Evolutionary conservation across 2,888 invertebrate genomes (phyloP).

Genomic region (Caenorhabditis plicata): DNA sequence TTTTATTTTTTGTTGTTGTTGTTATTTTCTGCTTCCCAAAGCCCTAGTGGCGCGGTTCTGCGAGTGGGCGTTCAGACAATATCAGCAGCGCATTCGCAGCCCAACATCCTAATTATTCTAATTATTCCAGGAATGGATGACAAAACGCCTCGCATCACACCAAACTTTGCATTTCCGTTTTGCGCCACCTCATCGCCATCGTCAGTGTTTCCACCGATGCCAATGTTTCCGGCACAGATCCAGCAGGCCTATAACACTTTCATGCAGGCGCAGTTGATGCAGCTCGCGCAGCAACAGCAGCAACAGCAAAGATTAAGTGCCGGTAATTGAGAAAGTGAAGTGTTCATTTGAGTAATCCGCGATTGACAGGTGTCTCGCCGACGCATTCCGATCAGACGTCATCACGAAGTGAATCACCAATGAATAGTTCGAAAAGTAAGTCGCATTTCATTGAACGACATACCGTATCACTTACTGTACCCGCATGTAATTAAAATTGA

Average conservation of each 20-base stretch:
- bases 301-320: constrained; percentile 17
- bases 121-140: constrained; percentile 31
- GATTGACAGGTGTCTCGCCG: constrained; percentile 21
- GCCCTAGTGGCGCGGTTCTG: too few species aligned
- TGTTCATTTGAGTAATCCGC: neutral
- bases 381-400: constrained; percentile 37
- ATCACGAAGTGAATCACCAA: constrained; percentile 34
- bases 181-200: constrained; percentile 35
- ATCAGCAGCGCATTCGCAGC: too few species aligned
- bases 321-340: too few species aligned
- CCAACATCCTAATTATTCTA: neutral
- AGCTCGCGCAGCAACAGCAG: constrained; percentile 17
- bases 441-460: neutral
- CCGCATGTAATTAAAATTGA: constrained; percentile 5
- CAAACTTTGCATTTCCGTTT: constrained; percentile 23
- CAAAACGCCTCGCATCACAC: constrained; percentile 28
- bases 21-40: neutral
- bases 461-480: neutral
- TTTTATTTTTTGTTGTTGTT: neutral
- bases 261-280: constrained; percentile 32
- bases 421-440: constrained; percentile 31
- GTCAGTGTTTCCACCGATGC: constrained; percentile 33
- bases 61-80: too few species aligned
- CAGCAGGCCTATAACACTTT: constrained; percentile 21
- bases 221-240: constrained; percentile 17